Percentiles rank a stretch among this genome's conserved stretches.
phyloP scores from a whole-genome alignment of 2,797 vertebrate species.

The Hozukius guyotensis region DNA sequence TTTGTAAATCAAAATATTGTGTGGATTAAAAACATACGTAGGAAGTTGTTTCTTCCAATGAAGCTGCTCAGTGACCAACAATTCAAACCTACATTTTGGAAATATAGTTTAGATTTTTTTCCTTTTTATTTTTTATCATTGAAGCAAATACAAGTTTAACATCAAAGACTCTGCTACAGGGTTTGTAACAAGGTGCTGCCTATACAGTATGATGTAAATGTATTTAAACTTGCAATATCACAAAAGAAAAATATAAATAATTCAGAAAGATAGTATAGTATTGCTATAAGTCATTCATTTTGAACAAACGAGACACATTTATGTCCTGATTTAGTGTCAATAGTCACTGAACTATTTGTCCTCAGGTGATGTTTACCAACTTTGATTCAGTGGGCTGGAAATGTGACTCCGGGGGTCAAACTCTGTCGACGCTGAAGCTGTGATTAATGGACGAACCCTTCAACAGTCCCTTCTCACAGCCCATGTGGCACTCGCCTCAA shows the following conservation, averaged over 20 bases:
- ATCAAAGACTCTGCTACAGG: background rate
- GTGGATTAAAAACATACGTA: background rate
- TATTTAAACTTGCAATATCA: background rate
- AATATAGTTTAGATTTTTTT: background rate
- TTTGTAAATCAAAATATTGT: background rate
- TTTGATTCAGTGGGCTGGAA: constrained; percentile 45
- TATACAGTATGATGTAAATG: background rate
- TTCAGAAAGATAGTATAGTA: background rate
- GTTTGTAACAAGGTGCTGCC: background rate
- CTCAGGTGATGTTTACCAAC: constrained; percentile 33
- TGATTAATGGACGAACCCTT: constrained; percentile 67
- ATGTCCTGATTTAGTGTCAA: constrained; percentile 17
- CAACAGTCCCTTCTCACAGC: constrained; percentile 52
- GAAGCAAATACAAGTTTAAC: background rate
- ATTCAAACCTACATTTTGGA: background rate
- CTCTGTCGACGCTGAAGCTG: constrained; percentile 61
- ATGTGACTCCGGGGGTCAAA: constrained; percentile 51
- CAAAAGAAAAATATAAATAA: background rate
- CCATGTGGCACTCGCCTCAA: constrained; percentile 60
- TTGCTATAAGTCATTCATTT: background rate
- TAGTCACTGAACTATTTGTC: constrained; percentile 32
- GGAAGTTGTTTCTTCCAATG: background rate
- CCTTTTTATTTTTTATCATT: background rate
- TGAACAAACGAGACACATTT: constrained; percentile 1
- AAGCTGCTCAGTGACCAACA: background rate